These are phyloP conservation scores for Antennarius striatus DNA, from an alignment of 2,113 vertebrate species.

Conservation along the genomic window DNA sequence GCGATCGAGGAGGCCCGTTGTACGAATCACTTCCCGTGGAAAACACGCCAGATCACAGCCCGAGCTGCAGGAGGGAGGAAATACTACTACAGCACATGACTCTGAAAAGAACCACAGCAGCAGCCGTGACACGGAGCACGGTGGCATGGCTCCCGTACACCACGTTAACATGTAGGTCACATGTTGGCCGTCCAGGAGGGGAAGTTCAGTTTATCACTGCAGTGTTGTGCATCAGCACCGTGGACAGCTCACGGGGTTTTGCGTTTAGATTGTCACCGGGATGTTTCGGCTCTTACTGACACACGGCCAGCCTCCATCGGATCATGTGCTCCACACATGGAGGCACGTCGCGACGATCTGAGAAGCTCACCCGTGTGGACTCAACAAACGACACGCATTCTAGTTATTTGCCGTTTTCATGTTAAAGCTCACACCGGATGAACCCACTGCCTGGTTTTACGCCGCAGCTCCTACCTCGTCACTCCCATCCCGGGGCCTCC, in stretches of 20 bases:
- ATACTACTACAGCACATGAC: constrained; percentile 65
- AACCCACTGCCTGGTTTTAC: constrained; percentile 7
- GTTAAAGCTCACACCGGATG: constrained; percentile 12
- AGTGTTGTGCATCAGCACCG: constrained; percentile 49
- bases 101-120: constrained; percentile 29
- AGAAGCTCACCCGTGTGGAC: not conserved
- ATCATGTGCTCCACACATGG: not conserved
- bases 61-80: constrained; percentile 26
- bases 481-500: constrained; percentile 75
- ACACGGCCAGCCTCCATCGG: not conserved
- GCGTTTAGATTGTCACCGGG: not conserved
- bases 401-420: constrained; percentile 7
- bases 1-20: no score
- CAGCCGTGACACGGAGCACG: no score
- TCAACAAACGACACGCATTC: not conserved
- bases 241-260: constrained; percentile 40
- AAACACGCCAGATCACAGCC: constrained; percentile 37
- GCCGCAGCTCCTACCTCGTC: constrained; percentile 70
- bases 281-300: not conserved
- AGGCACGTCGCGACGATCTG: constrained; percentile 6
- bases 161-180: no score
- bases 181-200: no score
- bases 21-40: not conserved
- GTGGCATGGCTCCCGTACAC: not conserved
- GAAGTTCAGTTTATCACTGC: not conserved